Evolutionary conservation across 35 echinoderm and acorn worm genomes (phyloP).

Genomic region (Chiridota heheva): DNA sequence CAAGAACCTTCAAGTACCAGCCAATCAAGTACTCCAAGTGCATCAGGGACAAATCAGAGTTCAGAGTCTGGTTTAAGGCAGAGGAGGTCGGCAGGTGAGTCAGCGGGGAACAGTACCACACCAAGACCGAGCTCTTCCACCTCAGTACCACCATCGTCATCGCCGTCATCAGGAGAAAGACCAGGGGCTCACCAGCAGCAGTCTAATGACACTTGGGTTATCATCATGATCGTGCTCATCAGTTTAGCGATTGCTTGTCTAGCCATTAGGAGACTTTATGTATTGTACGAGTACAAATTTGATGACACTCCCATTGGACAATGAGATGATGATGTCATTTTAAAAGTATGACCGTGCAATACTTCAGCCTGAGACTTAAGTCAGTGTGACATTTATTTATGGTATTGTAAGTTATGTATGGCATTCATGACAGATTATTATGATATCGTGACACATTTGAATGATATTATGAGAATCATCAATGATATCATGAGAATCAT

Average conservation of each 20-base stretch:
- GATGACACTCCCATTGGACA: conserved; percentile 28
- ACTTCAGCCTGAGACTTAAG: no score
- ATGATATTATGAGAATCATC: no score
- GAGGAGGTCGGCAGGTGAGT: not conserved
- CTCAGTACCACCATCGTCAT: not conserved
- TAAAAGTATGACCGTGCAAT: no score
- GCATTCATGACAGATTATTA: no score
- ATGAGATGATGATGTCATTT: no score
- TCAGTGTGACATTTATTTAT: no score
- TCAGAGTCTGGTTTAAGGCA: not conserved
- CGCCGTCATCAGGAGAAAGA: not conserved
- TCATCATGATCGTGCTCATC: conserved; percentile 23
- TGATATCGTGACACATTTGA: no score
- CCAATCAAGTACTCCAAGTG: not conserved
- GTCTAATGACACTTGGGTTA: conserved; percentile 19
- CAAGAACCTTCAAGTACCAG: not conserved
- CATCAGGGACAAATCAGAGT: not conserved
- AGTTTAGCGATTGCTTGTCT: conserved; percentile 42
- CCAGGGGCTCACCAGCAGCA: not conserved
- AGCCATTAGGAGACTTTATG: conserved; percentile 56
- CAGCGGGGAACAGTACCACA: not conserved
- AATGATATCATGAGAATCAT: no score
- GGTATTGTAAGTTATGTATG: no score
- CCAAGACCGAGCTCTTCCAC: not conserved
- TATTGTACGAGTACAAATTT: conserved; percentile 90